Evolutionary conservation across 2,888 invertebrate genomes (phyloP), one percentile per base, ranked within the genome.

Genomic region (Antheraea assamensis): DNA sequence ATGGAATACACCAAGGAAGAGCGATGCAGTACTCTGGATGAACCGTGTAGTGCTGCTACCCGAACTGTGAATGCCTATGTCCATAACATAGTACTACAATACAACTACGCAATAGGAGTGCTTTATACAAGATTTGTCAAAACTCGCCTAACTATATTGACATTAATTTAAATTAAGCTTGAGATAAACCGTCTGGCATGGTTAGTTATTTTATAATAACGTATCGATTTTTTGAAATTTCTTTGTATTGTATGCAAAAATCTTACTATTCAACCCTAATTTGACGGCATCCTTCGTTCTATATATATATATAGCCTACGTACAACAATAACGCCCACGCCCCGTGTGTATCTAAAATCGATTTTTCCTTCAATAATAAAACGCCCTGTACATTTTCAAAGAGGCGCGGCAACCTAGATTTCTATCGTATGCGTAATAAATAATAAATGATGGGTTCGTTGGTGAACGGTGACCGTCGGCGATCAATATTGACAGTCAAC

Each of bases 401-500:
- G 35, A 13, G 68, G n/a, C 21, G 24, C 21, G 68, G 68, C 68
- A 68, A 35, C 31, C 35, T 68, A 68, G 68, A 68, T 35, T 35
- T 35, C 35, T 35, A 35, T 68, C 35, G 68, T 27, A n/a, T 35
- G 68, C 68, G 35, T n/a, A 68, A 35, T 68, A 68, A 68, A 68
- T 68, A 68, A 73, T 74, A 76, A 74, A 42, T 68, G 4, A 3
- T 68, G 3, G 68, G 68, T 21, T 31, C 68, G 5, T n/a, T 15
- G 68, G 78, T 64, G 27, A 30, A 79, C 74, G 79, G 76, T 75
- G 75, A 76, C n/a, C 68, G 47, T 68, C n/a, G 8, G 27, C 66
- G 64, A 52, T 49, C 66, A 30, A 64, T 64, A 64, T 64, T 64
- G 30, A 30, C 30, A 64, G 30, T 64, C 27, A 17, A 64, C 30